Evolutionary conservation across 1,140 invertebrate species (phyloP).

Genomic region (Drosophila nannoptera): DNA sequence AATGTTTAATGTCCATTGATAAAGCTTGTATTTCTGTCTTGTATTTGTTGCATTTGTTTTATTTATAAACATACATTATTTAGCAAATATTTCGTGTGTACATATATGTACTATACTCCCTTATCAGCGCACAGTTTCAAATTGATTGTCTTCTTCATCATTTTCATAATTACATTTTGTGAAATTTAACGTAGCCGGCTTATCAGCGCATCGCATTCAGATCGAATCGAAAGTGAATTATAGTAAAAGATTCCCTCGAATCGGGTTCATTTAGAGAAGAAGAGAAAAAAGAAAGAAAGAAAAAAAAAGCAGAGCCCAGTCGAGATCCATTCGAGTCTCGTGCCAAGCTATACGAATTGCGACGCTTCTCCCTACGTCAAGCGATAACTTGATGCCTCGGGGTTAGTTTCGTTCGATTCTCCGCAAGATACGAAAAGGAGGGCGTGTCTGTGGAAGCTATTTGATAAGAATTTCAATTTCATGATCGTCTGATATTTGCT

Average conservation of each 20-base stretch:
- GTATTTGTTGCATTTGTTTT: constrained; percentile 24
- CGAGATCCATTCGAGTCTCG: constrained; percentile 24
- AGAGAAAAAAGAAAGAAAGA: too few species aligned
- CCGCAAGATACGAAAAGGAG: constrained; percentile 3
- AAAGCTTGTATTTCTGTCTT: constrained; percentile 10
- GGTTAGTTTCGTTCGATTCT: constrained; percentile 32
- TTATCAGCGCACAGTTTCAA: constrained; percentile 18
- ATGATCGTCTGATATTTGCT: not conserved
- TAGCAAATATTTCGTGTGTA: not conserved
- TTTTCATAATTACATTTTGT: constrained; percentile 1
- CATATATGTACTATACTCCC: not conserved
- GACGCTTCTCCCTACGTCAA: constrained; percentile 5
- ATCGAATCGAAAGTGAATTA: constrained; percentile 3
- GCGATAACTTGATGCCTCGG: constrained; percentile 27
- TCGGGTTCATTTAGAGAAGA: not conserved
- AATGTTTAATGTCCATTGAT: constrained; percentile 38
- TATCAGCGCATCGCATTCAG: constrained; percentile 48
- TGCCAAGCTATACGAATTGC: constrained; percentile 20
- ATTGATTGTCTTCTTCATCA: not conserved
- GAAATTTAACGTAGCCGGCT: constrained; percentile 47
- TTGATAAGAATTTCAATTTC: not conserved
- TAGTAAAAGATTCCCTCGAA: not conserved
- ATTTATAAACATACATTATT: constrained; percentile 34
- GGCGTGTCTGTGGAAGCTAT: not conserved
- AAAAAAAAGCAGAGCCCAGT: too few species aligned